These are phyloP conservation scores for Ornithoptera priamus DNA, from an alignment of 2,888 invertebrate genomes.

Conservation along the genomic window DNA sequence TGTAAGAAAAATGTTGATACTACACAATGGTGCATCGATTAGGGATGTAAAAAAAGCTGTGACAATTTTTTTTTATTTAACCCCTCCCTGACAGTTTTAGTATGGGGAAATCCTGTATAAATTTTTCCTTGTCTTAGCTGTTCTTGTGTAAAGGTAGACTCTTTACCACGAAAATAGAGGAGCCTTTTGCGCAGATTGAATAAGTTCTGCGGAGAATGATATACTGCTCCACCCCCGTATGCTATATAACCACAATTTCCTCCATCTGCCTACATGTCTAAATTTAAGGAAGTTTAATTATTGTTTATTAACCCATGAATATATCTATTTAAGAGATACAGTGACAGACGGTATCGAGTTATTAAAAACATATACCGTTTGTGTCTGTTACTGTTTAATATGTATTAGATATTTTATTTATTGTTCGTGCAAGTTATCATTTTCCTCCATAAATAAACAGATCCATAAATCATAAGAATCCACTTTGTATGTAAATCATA, in stretches of 20 bases:
- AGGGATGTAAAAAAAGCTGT: neutral
- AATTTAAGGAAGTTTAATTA: no score
- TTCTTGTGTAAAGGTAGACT: no score
- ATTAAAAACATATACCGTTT: neutral
- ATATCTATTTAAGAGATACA: neutral
- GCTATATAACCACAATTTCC: no score
- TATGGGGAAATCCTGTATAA: neutral
- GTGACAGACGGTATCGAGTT: neutral
- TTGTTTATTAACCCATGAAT: neutral
- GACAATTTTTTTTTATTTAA: neutral
- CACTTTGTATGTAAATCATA: no score
- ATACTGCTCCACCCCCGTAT: no score
- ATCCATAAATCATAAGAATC: no score
- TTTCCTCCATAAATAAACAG: no score
- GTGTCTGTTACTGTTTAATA: neutral
- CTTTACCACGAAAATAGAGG: neutral
- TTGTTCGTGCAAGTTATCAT: no score
- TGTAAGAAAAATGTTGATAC: neutral
- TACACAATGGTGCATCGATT: slow-evolving; percentile 1
- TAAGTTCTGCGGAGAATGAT: neutral
- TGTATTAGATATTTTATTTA: neutral
- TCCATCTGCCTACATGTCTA: no score
- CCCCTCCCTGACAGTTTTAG: neutral
- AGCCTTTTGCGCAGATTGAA: neutral
- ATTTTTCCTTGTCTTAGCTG: no score